A percentile compares a stretch with the other conserved stretches of the same genome.
Conservation (phyloP, 2,113 vertebrate species). For the Toxotes chatareus region DNA sequence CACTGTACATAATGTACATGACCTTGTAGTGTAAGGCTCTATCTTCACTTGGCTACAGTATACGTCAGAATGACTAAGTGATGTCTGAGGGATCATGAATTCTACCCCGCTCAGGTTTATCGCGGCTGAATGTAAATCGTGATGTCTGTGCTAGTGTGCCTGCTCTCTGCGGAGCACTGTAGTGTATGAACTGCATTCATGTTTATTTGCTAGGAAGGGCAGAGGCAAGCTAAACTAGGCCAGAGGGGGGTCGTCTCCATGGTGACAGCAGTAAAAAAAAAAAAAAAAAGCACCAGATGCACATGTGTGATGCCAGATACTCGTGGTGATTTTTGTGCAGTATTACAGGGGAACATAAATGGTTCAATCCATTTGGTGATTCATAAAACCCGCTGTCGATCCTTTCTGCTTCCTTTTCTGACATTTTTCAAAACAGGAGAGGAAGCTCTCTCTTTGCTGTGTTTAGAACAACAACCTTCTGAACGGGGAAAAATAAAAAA, state of each 20-base stretch:
- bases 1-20: neutral
- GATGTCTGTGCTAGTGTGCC: conserved; percentile 29
- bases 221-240: conserved; percentile 73
- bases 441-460: neutral
- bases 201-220: conserved; percentile 48
- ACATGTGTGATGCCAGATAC: conserved; percentile 49
- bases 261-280: conserved; percentile 64
- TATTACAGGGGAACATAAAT: neutral
- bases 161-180: conserved; percentile 23
- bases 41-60: neutral
- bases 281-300: conserved; percentile 49
- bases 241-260: conserved; percentile 77
- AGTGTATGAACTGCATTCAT: conserved; percentile 25
- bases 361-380: conserved; percentile 28
- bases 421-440: conserved; percentile 6
- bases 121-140: conserved; percentile 27
- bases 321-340: neutral
- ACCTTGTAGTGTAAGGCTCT: neutral
- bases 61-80: neutral
- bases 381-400: neutral
- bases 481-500: neutral
- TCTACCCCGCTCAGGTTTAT: conserved; percentile 23
- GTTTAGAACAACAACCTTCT: conserved; percentile 1
- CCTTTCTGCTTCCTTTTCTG: neutral
- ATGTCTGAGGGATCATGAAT: conserved; percentile 13